Evolutionary conservation across 2,797 vertebrate genomes (phyloP).

Genomic region (Schizopygopsis pylzovi): DNA sequence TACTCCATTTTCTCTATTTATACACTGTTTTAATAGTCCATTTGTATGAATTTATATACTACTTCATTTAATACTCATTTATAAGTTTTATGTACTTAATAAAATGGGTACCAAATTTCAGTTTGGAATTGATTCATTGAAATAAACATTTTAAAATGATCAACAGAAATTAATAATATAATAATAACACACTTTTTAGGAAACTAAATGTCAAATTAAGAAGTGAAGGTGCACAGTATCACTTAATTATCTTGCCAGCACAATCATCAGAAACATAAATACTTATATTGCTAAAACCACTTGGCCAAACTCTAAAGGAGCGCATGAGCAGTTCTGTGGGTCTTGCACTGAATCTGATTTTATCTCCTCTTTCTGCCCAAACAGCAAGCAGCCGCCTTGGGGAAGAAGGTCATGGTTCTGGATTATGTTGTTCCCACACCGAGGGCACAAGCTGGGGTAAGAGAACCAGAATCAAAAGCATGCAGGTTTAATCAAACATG

Average conservation of each 20-base stretch:
- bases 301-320: not conserved
- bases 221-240: not conserved
- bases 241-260: not conserved
- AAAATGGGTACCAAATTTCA: not conserved
- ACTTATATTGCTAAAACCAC: not conserved
- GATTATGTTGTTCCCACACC: slow-evolving; percentile 94
- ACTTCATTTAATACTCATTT: no score
- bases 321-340: not conserved
- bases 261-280: not conserved
- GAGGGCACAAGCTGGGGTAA: slow-evolving; percentile 92
- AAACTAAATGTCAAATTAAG: not conserved
- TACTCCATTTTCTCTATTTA: not conserved
- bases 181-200: not conserved
- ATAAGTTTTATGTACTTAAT: not conserved
- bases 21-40: no score
- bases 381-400: slow-evolving; percentile 89
- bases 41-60: no score
- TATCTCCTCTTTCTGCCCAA: not conserved
- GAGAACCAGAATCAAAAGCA: not conserved
- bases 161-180: not conserved
- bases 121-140: not conserved
- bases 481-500: not conserved
- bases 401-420: slow-evolving; percentile 96
- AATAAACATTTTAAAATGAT: not conserved
- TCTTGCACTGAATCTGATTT: not conserved